Evolutionary conservation across 1,140 invertebrate genomes (phyloP), one percentile per base, ranked within the genome.

Genomic region (Drosophila bocki): DNA sequence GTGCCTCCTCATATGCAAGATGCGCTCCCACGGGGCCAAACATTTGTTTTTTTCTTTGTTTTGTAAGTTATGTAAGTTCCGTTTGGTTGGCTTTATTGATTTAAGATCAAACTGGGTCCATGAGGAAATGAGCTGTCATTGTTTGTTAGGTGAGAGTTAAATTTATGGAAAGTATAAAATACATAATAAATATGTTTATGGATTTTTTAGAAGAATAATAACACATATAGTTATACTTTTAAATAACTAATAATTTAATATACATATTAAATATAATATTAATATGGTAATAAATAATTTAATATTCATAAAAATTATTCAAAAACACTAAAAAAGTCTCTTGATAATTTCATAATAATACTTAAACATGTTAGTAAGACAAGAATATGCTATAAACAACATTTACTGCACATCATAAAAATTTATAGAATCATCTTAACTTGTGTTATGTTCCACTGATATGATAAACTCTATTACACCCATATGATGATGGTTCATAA

Each of bases 21-120:
- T 39, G 35, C n/a, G 53, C 71, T 76, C 74, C 53, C 74, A 76
- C 74, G 74, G 63, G 19, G 11, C 22, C 59, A 51, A 58, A 75
- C 41, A 58, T 71, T 48, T 56, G 56, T 57, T 56, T 57, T 62
- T 62, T 47, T 72, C 26, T 54, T 61, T 74, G 56, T 48, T 42
- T 56, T 15, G 5, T 9, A 29, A 48, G 53, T 76, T 76, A 76
- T 58, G 60, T 54, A 76, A 76, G 53, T 53, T 64, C 60, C 60
- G 44, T 58, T 75, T 56, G 37, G 19, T 13, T 42, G 39, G 19
- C 12, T n/a, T 47, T 70, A 70, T 70, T 70, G 33, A 50, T 17
- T 42, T 3, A 42, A n/a, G 39, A 26, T 39, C 41, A 19, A 22
- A 32, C 42, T 48, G 15, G 11, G 15, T 5, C 26, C 12, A 3